These are phyloP conservation scores for Pyrocoelia pectoralis DNA, from an alignment of 2,888 invertebrate genomes.

Conservation along the genomic window DNA sequence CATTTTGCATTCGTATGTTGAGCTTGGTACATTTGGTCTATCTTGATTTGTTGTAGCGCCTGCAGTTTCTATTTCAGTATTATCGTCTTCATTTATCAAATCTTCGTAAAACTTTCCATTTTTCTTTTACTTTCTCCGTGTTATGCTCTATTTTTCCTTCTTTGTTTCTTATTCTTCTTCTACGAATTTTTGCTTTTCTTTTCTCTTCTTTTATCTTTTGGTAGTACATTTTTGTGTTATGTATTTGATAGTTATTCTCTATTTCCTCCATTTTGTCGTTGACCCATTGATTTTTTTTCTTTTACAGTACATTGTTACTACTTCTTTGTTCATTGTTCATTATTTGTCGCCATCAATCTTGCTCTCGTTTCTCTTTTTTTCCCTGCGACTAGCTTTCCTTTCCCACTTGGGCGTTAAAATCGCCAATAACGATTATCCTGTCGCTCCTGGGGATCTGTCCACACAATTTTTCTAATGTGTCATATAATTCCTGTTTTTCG, in stretches of 20 bases:
- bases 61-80: too few relatives aligned
- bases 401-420: not conserved
- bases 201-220: too few relatives aligned
- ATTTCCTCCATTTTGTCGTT: constrained; percentile 2
- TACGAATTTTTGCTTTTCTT: not conserved
- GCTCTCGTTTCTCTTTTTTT: not conserved
- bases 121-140: not conserved
- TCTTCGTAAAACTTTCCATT: not conserved
- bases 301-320: not conserved
- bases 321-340: not conserved
- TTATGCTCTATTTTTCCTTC: not conserved
- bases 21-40: not conserved
- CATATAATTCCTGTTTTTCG: too few relatives aligned
- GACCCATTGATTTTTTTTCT: not conserved
- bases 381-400: not conserved
- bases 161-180: too few relatives aligned
- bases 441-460: too few relatives aligned
- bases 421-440: not conserved
- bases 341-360: too few relatives aligned
- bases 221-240: not conserved
- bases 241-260: not conserved
- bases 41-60: too few relatives aligned
- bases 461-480: too few relatives aligned
- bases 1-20: constrained; percentile 4
- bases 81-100: not conserved